Evolutionary conservation across 2,888 invertebrate species (phyloP), one percentile per base, ranked within the genome.

Genomic region (Dasypolia templi): DNA sequence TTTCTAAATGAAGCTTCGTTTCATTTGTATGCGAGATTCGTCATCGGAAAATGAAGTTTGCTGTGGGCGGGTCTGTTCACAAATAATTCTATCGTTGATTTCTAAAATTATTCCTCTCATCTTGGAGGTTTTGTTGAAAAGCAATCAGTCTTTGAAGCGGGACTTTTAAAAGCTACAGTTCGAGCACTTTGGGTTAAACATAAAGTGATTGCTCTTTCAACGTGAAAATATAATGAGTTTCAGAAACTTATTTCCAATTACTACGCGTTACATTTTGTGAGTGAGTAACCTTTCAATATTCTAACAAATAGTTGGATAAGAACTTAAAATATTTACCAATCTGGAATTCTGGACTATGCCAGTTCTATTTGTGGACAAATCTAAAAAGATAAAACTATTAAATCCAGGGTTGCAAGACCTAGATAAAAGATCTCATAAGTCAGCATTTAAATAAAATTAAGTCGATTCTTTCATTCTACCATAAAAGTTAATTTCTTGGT

Each of bases 131-230:
- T 74, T 71, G 67, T 46, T 62, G 44, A 53, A 26, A 46, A 74
- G 76, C 84, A 83, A 83, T 81, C 64, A 65, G 76, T 72, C 82
- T 89, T 87, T 86, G 79, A 77, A 65, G 63, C 49, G 70, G 26
- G 39, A 65, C 71, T 83, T 83, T 72, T 71, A 72, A 67, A 71
- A 88, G 87, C 82, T 79, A 86, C 79, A 86, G 82, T 74, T 85
- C 80, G 72, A 82, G 74, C 61, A 78, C 75, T 88, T 89, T 89
- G 85, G 86, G 67, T 84, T 85, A 87, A 88, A 82, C 87, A 76
- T 69, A 79, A 86, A 86, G 76, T 81, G 80, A 56, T 53, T 73
- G 46, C 61, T 80, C 70, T 72, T 77, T 74, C 51, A 76, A 51
- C 14, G 17, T 35, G 49, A 74, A 78, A 78, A 78, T 78, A 61